phyloP scores from a whole-genome alignment of 2,113 vertebrate species.

The Amphiprion percula region DNA sequence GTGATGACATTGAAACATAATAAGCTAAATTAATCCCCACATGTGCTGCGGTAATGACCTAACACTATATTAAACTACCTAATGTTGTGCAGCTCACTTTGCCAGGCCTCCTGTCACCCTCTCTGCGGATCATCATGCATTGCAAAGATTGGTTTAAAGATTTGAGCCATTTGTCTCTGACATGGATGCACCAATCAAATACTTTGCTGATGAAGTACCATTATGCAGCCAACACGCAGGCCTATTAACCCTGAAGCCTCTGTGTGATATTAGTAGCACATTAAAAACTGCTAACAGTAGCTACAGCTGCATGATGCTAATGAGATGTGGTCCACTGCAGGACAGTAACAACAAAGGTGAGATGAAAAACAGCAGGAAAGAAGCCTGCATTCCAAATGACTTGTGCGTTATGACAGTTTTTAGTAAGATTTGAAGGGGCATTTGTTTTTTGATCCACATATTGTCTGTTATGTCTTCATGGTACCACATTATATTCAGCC shows the following conservation, averaged over 20 bases:
- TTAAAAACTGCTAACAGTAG: conserved; percentile 34
- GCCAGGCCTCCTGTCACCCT: conserved; percentile 29
- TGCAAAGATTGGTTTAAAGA: conserved; percentile 23
- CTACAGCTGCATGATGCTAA: conserved; percentile 29
- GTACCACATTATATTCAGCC: conserved; percentile 10
- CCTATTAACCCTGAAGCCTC: conserved; percentile 16
- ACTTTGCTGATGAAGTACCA: conserved; percentile 27
- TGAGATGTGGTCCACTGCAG: conserved; percentile 29
- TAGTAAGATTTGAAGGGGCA: neutral
- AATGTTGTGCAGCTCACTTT: conserved; percentile 45
- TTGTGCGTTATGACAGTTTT: neutral
- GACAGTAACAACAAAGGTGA: conserved; percentile 23
- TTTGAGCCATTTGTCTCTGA: conserved; percentile 9
- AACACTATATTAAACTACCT: conserved; percentile 44
- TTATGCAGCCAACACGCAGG: conserved; percentile 1
- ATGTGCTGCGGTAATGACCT: conserved; percentile 40
- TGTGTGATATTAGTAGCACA: conserved; percentile 7
- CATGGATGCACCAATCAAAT: conserved; percentile 13
- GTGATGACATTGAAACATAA: conserved; percentile 52
- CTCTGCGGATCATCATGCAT: neutral
- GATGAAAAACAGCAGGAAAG: neutral
- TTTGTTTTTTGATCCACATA: neutral
- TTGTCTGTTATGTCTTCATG: neutral
- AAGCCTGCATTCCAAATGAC: neutral
- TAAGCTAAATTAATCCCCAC: conserved; percentile 44